Conservation (phyloP, 2,797 vertebrate species). For the Gymnocypris eckloni region DNA sequence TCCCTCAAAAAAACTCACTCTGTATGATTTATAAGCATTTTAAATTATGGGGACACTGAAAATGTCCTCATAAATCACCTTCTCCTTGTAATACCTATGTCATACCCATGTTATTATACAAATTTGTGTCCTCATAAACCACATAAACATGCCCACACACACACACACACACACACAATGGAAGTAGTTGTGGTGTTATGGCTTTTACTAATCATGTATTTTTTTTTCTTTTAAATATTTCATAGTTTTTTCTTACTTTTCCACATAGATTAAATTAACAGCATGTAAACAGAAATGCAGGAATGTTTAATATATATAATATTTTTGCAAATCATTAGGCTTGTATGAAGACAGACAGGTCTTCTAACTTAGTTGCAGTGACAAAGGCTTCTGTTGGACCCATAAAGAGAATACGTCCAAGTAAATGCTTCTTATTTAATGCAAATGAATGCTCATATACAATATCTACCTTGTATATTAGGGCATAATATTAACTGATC, state of each 20-base stretch:
- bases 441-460: neutral
- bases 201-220: neutral
- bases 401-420: slow-evolving; percentile 57
- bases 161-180: too few relatives aligned
- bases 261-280: neutral
- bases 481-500: neutral
- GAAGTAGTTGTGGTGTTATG: too few relatives aligned
- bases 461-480: neutral
- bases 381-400: slow-evolving; percentile 73
- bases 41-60: too few relatives aligned
- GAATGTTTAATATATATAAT: neutral
- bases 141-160: too few relatives aligned
- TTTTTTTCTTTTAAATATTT: neutral
- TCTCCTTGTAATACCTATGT: too few relatives aligned
- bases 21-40: too few relatives aligned
- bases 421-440: slow-evolving; percentile 62
- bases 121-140: too few relatives aligned
- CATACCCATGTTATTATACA: too few relatives aligned
- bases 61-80: too few relatives aligned
- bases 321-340: slow-evolving; percentile 62
- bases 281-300: neutral
- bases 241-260: neutral
- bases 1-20: too few relatives aligned
- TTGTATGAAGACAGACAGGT: slow-evolving; percentile 66
- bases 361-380: slow-evolving; percentile 63